Evolutionary conservation across 1,140 invertebrate species (phyloP).

Genomic region (Rhyzopertha dominica): DNA sequence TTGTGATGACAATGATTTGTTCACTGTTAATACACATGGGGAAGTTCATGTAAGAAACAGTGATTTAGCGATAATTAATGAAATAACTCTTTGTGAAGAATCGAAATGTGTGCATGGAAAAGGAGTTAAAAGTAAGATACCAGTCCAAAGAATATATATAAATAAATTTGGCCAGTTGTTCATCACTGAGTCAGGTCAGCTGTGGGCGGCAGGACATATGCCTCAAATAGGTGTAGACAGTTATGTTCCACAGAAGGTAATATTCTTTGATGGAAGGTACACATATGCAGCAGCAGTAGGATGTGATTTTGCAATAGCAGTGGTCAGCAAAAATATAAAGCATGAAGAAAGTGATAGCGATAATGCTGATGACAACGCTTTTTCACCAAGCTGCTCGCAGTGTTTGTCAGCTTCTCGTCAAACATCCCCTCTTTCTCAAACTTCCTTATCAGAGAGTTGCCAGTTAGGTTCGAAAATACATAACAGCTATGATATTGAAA

Average conservation of each 20-base stretch:
- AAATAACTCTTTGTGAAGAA: conserved; percentile 60
- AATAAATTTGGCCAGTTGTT: conserved; percentile 59
- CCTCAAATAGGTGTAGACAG: conserved; percentile 62
- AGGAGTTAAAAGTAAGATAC: conserved; percentile 56
- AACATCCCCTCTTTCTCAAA: conserved; percentile 50
- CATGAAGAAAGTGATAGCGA: conserved; percentile 57
- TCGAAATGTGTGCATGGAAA: conserved; percentile 60
- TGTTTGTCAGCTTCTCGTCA: conserved; percentile 52
- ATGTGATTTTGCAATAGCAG: conserved; percentile 60
- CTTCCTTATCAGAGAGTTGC: conserved; percentile 47
- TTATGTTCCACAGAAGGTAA: conserved; percentile 57
- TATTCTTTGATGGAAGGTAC: conserved; percentile 61
- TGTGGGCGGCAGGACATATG: conserved; percentile 70
- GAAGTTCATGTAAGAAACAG: conserved; percentile 54
- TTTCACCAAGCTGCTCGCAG: conserved; percentile 59
- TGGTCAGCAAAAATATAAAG: conserved; percentile 57
- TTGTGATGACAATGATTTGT: conserved; percentile 54
- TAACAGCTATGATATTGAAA: conserved; percentile 51
- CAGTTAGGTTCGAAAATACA: conserved; percentile 46
- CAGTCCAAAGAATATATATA: conserved; percentile 57
- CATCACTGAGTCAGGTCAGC: conserved; percentile 61
- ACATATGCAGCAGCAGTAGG: conserved; percentile 62
- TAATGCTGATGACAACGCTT: conserved; percentile 58
- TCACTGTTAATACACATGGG: conserved; percentile 57
- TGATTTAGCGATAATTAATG: conserved; percentile 52